Conservation (phyloP, 2,113 vertebrate species). For the Oreochromis spilurus region DNA sequence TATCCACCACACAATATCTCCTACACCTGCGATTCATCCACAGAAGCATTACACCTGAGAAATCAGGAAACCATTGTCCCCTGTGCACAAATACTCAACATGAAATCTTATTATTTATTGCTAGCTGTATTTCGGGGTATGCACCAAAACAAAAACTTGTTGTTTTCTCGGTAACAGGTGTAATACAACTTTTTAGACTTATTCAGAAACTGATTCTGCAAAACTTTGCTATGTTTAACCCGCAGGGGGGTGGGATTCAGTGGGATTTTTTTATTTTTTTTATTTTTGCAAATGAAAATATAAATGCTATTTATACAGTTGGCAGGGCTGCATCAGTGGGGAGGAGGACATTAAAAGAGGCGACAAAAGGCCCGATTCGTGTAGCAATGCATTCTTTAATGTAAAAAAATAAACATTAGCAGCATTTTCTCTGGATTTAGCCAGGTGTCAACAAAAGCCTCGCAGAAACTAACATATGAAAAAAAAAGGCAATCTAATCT, state of each 20-base stretch:
- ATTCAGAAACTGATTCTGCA: slow-evolving; percentile 11
- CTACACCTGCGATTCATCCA: slow-evolving; percentile 76
- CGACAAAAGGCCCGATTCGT: neutral
- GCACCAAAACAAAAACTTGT: slow-evolving; percentile 43
- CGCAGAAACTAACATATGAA: slow-evolving; percentile 19
- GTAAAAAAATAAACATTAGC: slow-evolving; percentile 15
- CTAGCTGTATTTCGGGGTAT: slow-evolving; percentile 26
- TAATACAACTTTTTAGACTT: slow-evolving; percentile 32
- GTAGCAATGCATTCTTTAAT: slow-evolving; percentile 1
- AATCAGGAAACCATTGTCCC: slow-evolving; percentile 59
- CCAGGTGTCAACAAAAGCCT: slow-evolving; percentile 16
- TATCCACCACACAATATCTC: slow-evolving; percentile 51
- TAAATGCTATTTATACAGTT: slow-evolving; percentile 27
- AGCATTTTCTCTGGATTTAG: slow-evolving; percentile 12
- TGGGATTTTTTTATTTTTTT: neutral
- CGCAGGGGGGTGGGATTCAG: slow-evolving; percentile 2
- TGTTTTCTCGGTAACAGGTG: slow-evolving; percentile 55
- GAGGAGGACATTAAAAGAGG: neutral
- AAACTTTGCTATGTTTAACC: slow-evolving; percentile 31
- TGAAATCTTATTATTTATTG: slow-evolving; percentile 65
- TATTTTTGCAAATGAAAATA: slow-evolving; percentile 36
- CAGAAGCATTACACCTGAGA: slow-evolving; percentile 56
- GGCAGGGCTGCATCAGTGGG: neutral
- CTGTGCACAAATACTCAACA: slow-evolving; percentile 57
- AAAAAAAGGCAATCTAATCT: slow-evolving; percentile 38